phyloP scores from a whole-genome alignment of 2,888 invertebrate genomes.

The Coenonympha arcania region DNA sequence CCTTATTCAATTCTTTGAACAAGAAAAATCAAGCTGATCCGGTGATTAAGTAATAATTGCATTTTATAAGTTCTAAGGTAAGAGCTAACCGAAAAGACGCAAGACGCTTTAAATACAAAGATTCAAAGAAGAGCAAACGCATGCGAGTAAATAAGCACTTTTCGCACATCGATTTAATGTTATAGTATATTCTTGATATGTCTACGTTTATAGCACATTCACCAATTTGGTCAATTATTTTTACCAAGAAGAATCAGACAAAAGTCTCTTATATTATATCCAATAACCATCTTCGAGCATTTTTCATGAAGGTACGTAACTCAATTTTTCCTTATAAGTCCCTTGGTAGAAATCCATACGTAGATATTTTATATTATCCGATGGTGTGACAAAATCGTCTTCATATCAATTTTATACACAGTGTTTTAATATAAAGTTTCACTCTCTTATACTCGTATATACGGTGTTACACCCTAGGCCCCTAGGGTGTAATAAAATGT shows the following conservation, averaged over 20 bases:
- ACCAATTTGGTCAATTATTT: too few relatives aligned
- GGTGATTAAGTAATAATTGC: background rate
- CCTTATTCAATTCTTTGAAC: background rate
- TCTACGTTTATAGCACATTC: too few relatives aligned
- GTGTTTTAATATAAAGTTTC: conserved; percentile 1
- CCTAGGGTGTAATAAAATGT: conserved; percentile 9
- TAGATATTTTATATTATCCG: background rate
- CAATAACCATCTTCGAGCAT: background rate
- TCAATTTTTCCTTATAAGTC: background rate
- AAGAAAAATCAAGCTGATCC: background rate
- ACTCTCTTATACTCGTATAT: conserved; percentile 7
- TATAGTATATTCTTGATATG: background rate
- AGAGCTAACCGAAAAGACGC: too few relatives aligned
- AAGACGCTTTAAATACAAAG: too few relatives aligned
- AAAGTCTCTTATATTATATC: too few relatives aligned
- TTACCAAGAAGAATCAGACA: background rate
- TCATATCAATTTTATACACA: conserved; percentile 1
- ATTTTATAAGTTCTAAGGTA: background rate
- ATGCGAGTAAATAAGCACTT: too few relatives aligned
- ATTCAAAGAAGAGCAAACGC: too few relatives aligned
- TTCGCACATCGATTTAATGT: too few relatives aligned
- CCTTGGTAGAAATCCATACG: background rate
- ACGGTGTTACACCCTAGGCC: conserved; percentile 3
- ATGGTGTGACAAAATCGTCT: background rate
- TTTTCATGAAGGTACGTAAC: background rate